Base-by-base conservation (phyloP, 2,888 invertebrate genomes). In the Ectobius pallidus region DNA sequence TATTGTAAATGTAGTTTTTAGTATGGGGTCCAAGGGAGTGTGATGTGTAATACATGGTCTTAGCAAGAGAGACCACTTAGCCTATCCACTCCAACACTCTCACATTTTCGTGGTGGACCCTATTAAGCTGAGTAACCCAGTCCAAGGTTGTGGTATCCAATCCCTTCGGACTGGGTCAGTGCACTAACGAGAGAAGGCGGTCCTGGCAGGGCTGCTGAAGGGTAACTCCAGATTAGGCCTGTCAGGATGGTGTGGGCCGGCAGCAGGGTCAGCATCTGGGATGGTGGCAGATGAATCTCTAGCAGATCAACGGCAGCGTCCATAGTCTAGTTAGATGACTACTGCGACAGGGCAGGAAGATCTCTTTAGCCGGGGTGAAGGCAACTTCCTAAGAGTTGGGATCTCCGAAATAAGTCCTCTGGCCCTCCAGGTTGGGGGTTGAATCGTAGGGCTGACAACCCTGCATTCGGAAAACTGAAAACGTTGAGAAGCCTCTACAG, bases 401-500 rank as follows among this genome's bases (percentile, higher is more conserved):
- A n/a, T n/a, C n/a, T n/a, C n/a, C n/a, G n/a, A n/a, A n/a, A n/a
- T n/a, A n/a, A n/a, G n/a, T n/a, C n/a, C n/a, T n/a, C n/a, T n/a
- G n/a, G n/a, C n/a, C n/a, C n/a, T n/a, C n/a, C n/a, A n/a, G n/a
- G n/a, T n/a, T n/a, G n/a, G n/a, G 39, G 39, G 14, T 39, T 9
- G 14, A 39, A 6, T 39, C 39, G 39, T 39, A 14, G 39, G 14
- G 14, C 39, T 39, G 14, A 39, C 39, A 39, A 39, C 14, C 14
- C 39, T 14, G 14, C 39, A 39, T 39, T 14, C 14, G 39, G 39
- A 39, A 39, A 39, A 39, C 39, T 39, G 6, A 69, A 63, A 63
- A 63, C n/a, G 30, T 52, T 62, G 44, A 39, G 58, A 70, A 69
- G 18, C n/a, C 11, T n/a, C n/a, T n/a, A n/a, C n/a, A n/a, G n/a